Percentiles rank a stretch among this genome's conserved stretches.
These are phyloP conservation scores for Nematopogon swammerdamellus DNA, from an alignment of 2,888 invertebrate genomes.

Conservation along the genomic window DNA sequence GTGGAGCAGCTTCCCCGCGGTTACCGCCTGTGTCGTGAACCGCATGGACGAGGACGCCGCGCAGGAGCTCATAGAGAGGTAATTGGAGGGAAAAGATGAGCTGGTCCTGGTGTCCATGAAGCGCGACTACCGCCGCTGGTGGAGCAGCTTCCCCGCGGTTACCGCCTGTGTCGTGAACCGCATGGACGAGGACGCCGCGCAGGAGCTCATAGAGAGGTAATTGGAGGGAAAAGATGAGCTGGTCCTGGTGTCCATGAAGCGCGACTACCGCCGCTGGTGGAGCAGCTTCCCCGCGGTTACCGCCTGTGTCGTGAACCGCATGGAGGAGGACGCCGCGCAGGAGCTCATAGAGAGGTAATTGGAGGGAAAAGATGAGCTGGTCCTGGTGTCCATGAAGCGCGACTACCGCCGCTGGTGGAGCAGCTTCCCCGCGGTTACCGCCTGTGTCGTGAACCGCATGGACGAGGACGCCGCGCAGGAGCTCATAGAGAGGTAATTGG, in stretches of 20 bases:
- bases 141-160: constrained; percentile 41
- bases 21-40: constrained; percentile 41
- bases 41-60: constrained; percentile 30
- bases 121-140: constrained; percentile 41
- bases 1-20: constrained; percentile 42
- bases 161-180: constrained; percentile 41
- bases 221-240: constrained; percentile 21
- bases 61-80: constrained; percentile 24
- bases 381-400: constrained; percentile 42
- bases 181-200: constrained; percentile 28
- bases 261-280: constrained; percentile 43
- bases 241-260: constrained; percentile 41
- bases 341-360: constrained; percentile 24
- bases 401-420: constrained; percentile 44
- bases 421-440: constrained; percentile 43
- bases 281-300: constrained; percentile 45
- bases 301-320: constrained; percentile 35
- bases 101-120: constrained; percentile 46
- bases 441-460: constrained; percentile 35
- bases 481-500: constrained; percentile 23
- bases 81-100: constrained; percentile 15
- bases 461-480: constrained; percentile 26
- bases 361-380: constrained; percentile 22
- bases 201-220: constrained; percentile 24
- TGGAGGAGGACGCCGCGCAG: constrained; percentile 28